Evolutionary conservation across 64 coral and sea anemone species (phyloP).

Genomic region (Acropora yongei): DNA sequence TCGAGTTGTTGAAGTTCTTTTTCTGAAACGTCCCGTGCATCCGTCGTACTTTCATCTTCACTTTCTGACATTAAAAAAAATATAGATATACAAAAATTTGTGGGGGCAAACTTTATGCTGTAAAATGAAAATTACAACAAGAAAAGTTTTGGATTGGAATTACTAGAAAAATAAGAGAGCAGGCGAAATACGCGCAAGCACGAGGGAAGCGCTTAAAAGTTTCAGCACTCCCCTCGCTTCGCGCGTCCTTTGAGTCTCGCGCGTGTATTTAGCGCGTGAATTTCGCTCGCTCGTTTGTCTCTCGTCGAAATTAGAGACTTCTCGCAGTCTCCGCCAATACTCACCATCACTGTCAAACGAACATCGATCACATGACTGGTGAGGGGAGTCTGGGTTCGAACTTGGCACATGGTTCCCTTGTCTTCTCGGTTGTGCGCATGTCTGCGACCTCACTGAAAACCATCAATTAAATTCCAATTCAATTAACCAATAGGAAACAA

Average conservation of each 20-base stretch:
- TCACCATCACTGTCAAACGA: constrained; percentile 82
- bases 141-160: background rate
- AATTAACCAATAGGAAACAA: too few relatives aligned
- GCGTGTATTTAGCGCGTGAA: too few relatives aligned
- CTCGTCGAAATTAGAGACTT: background rate
- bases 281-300: background rate
- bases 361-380: constrained; percentile 38
- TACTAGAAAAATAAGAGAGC: too few relatives aligned
- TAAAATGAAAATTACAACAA: background rate
- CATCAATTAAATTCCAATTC: background rate
- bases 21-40: constrained; percentile 54
- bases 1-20: constrained; percentile 76
- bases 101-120: background rate
- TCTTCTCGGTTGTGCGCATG: background rate
- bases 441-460: background rate
- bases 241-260: too few relatives aligned
- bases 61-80: constrained; percentile 6
- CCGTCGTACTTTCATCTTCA: constrained; percentile 37
- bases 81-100: background rate
- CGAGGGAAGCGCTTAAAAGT: too few relatives aligned
- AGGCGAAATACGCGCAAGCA: too few relatives aligned
- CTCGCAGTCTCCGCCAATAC: background rate
- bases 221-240: too few relatives aligned
- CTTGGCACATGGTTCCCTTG: constrained; percentile 49
- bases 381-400: constrained; percentile 69